Evolutionary conservation across 2,888 invertebrate genomes (phyloP).

Genomic region (Apotomis turbidana): DNA sequence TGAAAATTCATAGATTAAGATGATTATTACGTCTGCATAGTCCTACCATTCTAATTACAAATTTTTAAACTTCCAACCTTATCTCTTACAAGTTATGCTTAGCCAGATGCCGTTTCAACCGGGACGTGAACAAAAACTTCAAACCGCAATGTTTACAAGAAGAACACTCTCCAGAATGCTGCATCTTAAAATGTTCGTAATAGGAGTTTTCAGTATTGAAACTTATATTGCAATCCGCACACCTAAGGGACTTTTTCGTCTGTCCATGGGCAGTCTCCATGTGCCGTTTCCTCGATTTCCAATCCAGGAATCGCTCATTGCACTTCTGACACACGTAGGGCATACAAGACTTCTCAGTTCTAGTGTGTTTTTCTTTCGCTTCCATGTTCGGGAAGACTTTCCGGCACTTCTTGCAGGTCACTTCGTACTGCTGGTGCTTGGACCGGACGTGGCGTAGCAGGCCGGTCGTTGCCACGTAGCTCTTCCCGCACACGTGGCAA

Average conservation of each 20-base stretch:
- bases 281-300: conserved; percentile 66
- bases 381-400: conserved; percentile 73
- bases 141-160: conserved; percentile 72
- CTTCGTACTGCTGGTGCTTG: conserved; percentile 72
- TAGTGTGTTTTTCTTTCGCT: conserved; percentile 69
- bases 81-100: conserved; percentile 58
- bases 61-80: neutral
- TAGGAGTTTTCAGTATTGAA: conserved; percentile 66
- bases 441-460: conserved; percentile 67
- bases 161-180: conserved; percentile 70
- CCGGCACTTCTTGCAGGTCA: conserved; percentile 66
- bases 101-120: conserved; percentile 68
- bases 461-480: conserved; percentile 72
- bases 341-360: conserved; percentile 72
- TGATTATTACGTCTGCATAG: neutral
- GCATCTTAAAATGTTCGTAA: conserved; percentile 71
- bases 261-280: conserved; percentile 70
- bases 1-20: neutral
- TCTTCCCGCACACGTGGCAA: conserved; percentile 73
- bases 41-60: neutral
- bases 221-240: conserved; percentile 68
- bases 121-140: conserved; percentile 68
- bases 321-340: conserved; percentile 73
- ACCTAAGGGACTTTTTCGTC: conserved; percentile 60
- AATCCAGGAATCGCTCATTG: conserved; percentile 69